Evolutionary conservation across 1,140 invertebrate genomes (phyloP).

Genomic region (Macrosteles quadrilineatus): DNA sequence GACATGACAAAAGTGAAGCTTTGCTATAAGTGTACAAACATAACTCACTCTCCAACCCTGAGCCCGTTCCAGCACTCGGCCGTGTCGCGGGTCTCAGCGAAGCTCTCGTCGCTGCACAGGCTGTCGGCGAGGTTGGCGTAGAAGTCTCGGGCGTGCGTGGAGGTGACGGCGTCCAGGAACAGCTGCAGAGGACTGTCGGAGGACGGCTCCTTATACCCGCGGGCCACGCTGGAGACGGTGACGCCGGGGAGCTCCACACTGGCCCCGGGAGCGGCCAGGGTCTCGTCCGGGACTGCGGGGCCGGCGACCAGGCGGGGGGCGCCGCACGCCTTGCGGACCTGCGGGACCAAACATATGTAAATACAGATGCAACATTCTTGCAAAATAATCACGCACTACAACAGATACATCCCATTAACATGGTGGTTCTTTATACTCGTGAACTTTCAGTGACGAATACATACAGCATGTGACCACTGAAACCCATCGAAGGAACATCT

Average conservation of each 20-base stretch:
- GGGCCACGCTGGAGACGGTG: slow-evolving; percentile 13
- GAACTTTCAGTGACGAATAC: too few relatives aligned
- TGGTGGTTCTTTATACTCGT: too few relatives aligned
- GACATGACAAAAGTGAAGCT: too few relatives aligned
- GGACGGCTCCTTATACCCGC: neutral
- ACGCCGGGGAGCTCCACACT: slow-evolving; percentile 26
- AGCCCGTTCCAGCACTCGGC: slow-evolving; percentile 76
- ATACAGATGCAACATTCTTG: too few relatives aligned
- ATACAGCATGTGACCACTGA: too few relatives aligned
- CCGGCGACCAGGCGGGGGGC: neutral
- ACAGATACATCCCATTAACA: too few relatives aligned
- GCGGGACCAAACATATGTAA: too few relatives aligned
- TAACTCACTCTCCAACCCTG: slow-evolving; percentile 74
- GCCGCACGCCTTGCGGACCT: slow-evolving; percentile 32
- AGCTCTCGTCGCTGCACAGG: slow-evolving; percentile 63
- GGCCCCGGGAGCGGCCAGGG: slow-evolving; percentile 6
- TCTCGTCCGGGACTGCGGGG: neutral
- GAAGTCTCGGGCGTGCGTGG: slow-evolving; percentile 64
- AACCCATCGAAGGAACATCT: too few relatives aligned
- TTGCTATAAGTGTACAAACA: too few relatives aligned
- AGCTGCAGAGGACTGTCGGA: slow-evolving; percentile 10
- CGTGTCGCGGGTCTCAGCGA: slow-evolving; percentile 58
- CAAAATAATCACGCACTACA: too few relatives aligned
- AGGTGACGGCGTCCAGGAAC: slow-evolving; percentile 32
- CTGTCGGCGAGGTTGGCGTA: slow-evolving; percentile 68